These are phyloP conservation scores for Eupsilia transversa DNA, from an alignment of 2,888 invertebrate species.

Conservation along the genomic window DNA sequence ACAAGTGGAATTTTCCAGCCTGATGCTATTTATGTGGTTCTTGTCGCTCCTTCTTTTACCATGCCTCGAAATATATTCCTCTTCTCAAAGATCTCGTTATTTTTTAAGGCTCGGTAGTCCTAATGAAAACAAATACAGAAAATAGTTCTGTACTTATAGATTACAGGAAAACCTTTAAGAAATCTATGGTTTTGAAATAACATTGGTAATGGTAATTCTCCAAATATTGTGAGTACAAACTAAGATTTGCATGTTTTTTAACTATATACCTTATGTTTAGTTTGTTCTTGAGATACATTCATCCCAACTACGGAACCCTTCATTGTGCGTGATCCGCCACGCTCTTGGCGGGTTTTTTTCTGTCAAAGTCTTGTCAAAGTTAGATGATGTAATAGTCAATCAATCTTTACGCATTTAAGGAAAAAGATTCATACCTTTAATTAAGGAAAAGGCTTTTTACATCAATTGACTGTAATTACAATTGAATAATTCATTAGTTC, in stretches of 20 bases:
- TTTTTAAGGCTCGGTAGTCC: neutral
- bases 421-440: slow-evolving; percentile 18
- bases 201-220: too few species aligned
- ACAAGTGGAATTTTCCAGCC: too few species aligned
- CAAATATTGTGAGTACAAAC: too few species aligned
- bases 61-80: neutral
- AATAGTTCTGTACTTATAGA: too few species aligned
- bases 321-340: too few species aligned
- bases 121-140: too few species aligned
- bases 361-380: neutral
- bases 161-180: too few species aligned
- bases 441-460: slow-evolving; percentile 23
- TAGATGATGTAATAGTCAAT: neutral
- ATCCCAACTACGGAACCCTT: too few species aligned
- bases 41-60: neutral
- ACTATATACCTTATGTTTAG: too few species aligned
- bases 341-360: neutral
- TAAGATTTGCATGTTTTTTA: too few species aligned
- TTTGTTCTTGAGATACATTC: too few species aligned
- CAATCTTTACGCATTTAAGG: neutral
- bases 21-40: neutral
- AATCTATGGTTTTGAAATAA: too few species aligned
- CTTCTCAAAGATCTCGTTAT: neutral
- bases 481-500: slow-evolving; percentile 51
- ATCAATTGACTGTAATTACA: slow-evolving; percentile 48